These are phyloP conservation scores for Folsomia manolachei DNA, from an alignment of 2,888 invertebrate genomes.

Conservation along the genomic window DNA sequence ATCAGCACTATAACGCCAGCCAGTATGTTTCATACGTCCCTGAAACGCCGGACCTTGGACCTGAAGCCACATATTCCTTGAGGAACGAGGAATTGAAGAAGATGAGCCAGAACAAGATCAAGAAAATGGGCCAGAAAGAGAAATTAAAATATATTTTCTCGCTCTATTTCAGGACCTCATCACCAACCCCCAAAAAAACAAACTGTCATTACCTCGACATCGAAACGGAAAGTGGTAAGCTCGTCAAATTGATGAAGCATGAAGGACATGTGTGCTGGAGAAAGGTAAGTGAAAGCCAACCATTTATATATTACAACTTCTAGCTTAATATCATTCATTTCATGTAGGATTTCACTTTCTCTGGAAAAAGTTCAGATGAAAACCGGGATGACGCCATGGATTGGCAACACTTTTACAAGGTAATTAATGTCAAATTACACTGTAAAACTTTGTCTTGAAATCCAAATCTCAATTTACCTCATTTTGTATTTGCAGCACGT, in stretches of 20 bases:
- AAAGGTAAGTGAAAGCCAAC: background rate
- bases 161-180: background rate
- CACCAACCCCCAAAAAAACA: background rate
- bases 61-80: background rate
- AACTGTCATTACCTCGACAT: background rate
- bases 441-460: background rate
- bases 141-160: background rate
- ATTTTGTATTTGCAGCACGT: background rate
- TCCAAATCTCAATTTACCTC: background rate
- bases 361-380: background rate
- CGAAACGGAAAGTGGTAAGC: background rate
- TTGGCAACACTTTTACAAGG: background rate
- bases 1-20: background rate
- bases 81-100: background rate
- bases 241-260: background rate
- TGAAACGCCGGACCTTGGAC: background rate
- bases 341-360: background rate
- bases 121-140: background rate
- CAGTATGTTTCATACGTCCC: background rate
- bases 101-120: background rate
- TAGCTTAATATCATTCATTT: background rate
- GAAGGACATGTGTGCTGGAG: background rate
- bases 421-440: background rate
- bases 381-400: background rate
- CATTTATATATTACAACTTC: background rate